A percentile compares a stretch with the other conserved stretches of the same genome.
Conservation (phyloP, 2,113 vertebrate species). For the Spheniscus mendiculus region DNA sequence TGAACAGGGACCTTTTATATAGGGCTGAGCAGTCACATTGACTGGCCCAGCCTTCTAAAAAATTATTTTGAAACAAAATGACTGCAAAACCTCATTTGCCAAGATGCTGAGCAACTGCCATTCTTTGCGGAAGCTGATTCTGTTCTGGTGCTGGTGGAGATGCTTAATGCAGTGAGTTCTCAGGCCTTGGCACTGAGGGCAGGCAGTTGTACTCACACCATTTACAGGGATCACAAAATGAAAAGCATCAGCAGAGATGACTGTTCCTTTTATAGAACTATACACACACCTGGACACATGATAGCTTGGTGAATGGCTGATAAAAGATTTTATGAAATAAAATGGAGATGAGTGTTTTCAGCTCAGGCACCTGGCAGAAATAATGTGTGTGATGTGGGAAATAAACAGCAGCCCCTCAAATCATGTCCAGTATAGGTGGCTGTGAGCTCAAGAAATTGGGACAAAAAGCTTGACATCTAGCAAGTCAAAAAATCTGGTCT, state of each 20-base stretch:
- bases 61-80: background rate
- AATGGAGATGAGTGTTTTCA: conserved; percentile 23
- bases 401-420: background rate
- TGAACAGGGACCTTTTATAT: background rate
- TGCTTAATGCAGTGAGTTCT: background rate
- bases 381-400: background rate
- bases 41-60: background rate
- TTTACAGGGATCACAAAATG: background rate
- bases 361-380: conserved; percentile 20
- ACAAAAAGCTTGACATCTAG: background rate
- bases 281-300: background rate
- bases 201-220: background rate
- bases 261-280: background rate
- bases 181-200: background rate
- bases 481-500: background rate
- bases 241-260: background rate
- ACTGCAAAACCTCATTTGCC: background rate
- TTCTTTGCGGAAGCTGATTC: background rate
- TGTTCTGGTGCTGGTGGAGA: background rate
- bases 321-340: conserved; percentile 30
- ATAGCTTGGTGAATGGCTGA: background rate
- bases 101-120: background rate
- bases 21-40: background rate
- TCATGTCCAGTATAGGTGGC: background rate
- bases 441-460: background rate